Evolutionary conservation across 2,888 invertebrate species (phyloP), one percentile per base, ranked within the genome.

Genomic region (Muschampia plurimacula): DNA sequence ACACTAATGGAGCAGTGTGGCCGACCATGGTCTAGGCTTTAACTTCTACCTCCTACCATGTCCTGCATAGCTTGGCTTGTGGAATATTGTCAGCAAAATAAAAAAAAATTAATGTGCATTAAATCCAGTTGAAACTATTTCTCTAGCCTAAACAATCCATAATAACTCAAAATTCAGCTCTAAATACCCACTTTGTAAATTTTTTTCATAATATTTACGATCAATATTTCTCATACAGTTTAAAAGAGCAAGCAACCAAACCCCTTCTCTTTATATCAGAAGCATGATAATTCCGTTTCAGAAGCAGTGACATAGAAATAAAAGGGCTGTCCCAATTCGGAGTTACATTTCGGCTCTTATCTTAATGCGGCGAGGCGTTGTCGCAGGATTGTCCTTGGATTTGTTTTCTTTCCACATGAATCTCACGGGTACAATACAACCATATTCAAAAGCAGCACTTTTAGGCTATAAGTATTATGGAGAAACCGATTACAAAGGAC

Each of bases 321-420:
- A 84, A 84, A 80, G 82, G 82, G 81, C 79, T 79, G 81, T 74
- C 77, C 82, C 80, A 82, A 84, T 87, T 87, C 83, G 79, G 82
- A 85, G 86, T 86, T 87, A 86, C 84, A 86, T 88, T 86, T 85
- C 83, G 79, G 79, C 77, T 80, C 82, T 86, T 87, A 87, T 86
- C 87, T 87, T 84, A 87, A 88, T 84, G 85, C 78, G 84, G 74
- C 76, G 77, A 77, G 81, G 79, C 84, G 80, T 82, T 79, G 79
- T 79, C 59, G 60, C 68, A 46, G 80, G 78, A 80, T 78, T 79
- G 80, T 76, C 64, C 67, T 71, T 72, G 69, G 69, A 74, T 69
- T 76, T 73, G 66, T 73, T 69, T 73, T 41, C 52, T 69, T 64
- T 65, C 65, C 55, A 68, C 55, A 69, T 62, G 60, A 13, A 68